Percentiles rank a stretch among this genome's conserved stretches.
Evolutionary conservation across 1,140 invertebrate genomes (phyloP).

Genomic region (Nilaparvata lugens): DNA sequence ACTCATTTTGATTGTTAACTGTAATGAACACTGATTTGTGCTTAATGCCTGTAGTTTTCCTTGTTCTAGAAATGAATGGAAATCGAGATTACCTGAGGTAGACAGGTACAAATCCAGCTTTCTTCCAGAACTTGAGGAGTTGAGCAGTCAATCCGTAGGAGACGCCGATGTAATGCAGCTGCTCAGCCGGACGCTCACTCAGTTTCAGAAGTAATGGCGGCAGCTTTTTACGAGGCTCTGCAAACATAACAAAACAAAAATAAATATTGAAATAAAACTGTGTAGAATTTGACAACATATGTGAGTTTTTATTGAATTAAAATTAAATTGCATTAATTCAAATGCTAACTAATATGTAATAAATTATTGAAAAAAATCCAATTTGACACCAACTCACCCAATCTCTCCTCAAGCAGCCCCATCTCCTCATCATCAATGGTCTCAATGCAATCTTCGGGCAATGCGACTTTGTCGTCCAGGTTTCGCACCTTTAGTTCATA

Average conservation of each 20-base stretch:
- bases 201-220: constrained; percentile 67
- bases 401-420: constrained; percentile 49
- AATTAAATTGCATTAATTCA: not conserved
- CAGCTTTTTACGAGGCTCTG: constrained; percentile 49
- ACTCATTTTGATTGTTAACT: not conserved
- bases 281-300: no score
- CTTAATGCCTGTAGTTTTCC: no score
- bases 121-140: constrained; percentile 91
- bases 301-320: no score
- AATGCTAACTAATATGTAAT: not conserved
- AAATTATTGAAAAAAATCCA: not conserved
- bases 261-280: not conserved
- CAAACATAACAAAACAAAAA: constrained; percentile 11
- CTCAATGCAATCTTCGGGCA: constrained; percentile 38
- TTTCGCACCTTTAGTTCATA: constrained; percentile 75
- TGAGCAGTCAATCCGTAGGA: constrained; percentile 81
- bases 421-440: constrained; percentile 45
- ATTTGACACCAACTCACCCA: constrained; percentile 33
- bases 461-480: constrained; percentile 41
- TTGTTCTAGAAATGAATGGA: no score
- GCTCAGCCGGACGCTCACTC: constrained; percentile 74
- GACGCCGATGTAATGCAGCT: constrained; percentile 89
- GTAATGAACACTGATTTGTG: constrained; percentile 5
- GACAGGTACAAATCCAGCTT: constrained; percentile 70
- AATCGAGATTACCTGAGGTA: constrained; percentile 62